Percentiles rank a stretch among this genome's conserved stretches.
Evolutionary conservation across 2,113 vertebrate species (phyloP).

Genomic region (Sardina pilchardus): DNA sequence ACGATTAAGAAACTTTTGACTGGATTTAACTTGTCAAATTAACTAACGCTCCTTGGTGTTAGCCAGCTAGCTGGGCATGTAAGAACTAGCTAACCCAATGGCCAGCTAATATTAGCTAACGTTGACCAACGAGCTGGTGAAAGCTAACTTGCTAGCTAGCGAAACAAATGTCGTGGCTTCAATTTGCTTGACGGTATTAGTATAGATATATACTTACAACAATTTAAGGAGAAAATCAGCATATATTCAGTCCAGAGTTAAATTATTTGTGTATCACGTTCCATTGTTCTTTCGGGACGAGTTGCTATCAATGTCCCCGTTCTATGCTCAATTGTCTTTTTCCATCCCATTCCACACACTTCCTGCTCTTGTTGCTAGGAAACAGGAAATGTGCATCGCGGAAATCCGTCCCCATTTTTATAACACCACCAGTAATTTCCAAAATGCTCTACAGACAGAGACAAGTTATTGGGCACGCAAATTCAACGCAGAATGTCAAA

Average conservation of each 20-base stretch:
- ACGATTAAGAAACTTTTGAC: constrained; percentile 6
- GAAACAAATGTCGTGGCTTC: constrained; percentile 4
- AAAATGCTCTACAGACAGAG: neutral
- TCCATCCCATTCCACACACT: constrained; percentile 63
- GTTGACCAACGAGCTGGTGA: constrained; percentile 1
- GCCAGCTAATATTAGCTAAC: constrained; percentile 16
- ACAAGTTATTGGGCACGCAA: neutral
- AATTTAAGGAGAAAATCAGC: neutral
- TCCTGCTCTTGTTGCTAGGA: constrained; percentile 73
- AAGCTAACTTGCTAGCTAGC: constrained; percentile 9
- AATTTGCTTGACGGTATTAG: neutral
- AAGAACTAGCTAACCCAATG: constrained; percentile 15
- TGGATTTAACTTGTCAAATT: constrained; percentile 1
- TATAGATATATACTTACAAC: neutral
- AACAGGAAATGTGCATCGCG: constrained; percentile 78
- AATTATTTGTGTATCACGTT: constrained; percentile 19
- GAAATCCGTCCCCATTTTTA: constrained; percentile 61
- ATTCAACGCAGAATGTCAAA: neutral
- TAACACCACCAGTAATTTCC: neutral
- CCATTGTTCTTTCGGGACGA: constrained; percentile 42
- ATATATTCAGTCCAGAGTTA: constrained; percentile 25
- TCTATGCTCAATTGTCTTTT: constrained; percentile 65
- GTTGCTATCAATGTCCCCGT: constrained; percentile 48
- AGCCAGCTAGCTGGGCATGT: neutral
- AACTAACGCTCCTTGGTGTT: neutral